phyloP scores from a whole-genome alignment of 2,888 invertebrate genomes.

The Uloborus plumipes region DNA sequence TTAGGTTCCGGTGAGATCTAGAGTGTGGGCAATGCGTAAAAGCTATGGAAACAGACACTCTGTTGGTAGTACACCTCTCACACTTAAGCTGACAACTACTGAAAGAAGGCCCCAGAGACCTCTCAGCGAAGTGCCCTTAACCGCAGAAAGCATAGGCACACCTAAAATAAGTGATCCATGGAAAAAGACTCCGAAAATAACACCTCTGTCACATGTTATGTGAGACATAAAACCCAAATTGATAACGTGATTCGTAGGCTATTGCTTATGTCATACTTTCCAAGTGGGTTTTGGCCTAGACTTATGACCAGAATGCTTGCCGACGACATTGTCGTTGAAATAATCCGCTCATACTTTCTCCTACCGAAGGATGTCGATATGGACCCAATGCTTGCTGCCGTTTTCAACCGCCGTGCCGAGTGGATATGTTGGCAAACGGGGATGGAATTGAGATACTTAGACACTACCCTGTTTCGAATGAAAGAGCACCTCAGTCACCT shows the following conservation, averaged over 20 bases:
- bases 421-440: conserved; percentile 97
- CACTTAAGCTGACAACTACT: conserved; percentile 52
- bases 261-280: conserved; percentile 95
- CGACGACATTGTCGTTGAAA: conserved; percentile 86
- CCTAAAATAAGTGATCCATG: conserved; percentile 53
- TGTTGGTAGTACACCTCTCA: conserved; percentile 40
- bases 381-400: conserved; percentile 70
- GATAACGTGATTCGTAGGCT: conserved; percentile 75
- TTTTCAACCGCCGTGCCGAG: conserved; percentile 75
- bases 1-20: conserved; percentile 77
- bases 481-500: conserved; percentile 71
- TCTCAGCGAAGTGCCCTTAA: conserved; percentile 36
- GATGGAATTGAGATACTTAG: conserved; percentile 85
- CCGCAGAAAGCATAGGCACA: conserved; percentile 51
- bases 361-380: conserved; percentile 79
- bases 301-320: conserved; percentile 92
- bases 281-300: conserved; percentile 97
- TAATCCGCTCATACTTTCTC: conserved; percentile 81
- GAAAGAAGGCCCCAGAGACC: conserved; percentile 56
- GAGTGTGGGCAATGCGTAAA: conserved; percentile 78
- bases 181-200: conserved; percentile 32
- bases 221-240: conserved; percentile 57
- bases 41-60: conserved; percentile 53
- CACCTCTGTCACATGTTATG: conserved; percentile 39
- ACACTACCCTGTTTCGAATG: conserved; percentile 79